Conservation (phyloP, 1,140 invertebrate genomes). For the Bombus waltoni region DNA sequence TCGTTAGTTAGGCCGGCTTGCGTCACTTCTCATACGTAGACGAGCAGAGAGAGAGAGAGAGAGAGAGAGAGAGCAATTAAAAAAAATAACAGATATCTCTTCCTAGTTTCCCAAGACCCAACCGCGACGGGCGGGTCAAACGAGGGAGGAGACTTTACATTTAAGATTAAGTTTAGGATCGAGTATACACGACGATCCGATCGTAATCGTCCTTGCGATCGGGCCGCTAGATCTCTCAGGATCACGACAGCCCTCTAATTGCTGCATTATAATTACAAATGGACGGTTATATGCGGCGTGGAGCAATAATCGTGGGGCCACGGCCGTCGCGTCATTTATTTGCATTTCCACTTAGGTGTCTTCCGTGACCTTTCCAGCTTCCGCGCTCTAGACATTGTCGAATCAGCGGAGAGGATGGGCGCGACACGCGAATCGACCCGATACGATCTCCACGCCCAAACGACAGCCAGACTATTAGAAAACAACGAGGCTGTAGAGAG, state of each 20-base stretch:
- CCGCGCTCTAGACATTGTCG: conserved; percentile 55
- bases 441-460: conserved; percentile 59
- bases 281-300: conserved; percentile 68
- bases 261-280: conserved; percentile 82
- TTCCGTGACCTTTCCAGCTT: conserved; percentile 60
- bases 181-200: conserved; percentile 66
- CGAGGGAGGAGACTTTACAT: conserved; percentile 74
- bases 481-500: conserved; percentile 9
- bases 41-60: background rate
- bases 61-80: background rate
- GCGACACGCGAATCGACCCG: conserved; percentile 50
- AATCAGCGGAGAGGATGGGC: conserved; percentile 52
- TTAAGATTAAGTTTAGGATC: conserved; percentile 78
- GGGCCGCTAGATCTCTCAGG: conserved; percentile 75
- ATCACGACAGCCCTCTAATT: conserved; percentile 81
- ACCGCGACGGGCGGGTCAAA: conserved; percentile 69
- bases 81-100: conserved; percentile 55
- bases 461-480: conserved; percentile 35
- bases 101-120: conserved; percentile 77
- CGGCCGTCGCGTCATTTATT: conserved; percentile 70
- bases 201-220: conserved; percentile 79
- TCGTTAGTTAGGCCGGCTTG: conserved; percentile 5
- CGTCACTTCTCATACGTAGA: background rate
- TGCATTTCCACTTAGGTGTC: conserved; percentile 71
- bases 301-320: conserved; percentile 75